These are phyloP conservation scores for Marasmarcha lunaedactyla DNA, from an alignment of 2,888 invertebrate genomes.

Conservation along the genomic window DNA sequence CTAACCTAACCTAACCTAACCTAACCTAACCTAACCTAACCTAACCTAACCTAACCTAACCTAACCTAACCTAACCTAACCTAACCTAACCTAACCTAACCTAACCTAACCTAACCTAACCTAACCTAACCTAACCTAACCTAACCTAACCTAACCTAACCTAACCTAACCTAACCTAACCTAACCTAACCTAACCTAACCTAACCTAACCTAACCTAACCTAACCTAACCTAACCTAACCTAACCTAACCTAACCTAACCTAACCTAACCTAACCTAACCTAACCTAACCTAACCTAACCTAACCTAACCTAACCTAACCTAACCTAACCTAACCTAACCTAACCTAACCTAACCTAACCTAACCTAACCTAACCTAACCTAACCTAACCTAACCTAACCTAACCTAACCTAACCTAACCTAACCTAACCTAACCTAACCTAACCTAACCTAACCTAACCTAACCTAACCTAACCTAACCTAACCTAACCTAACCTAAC, in stretches of 20 bases:
- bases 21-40: conserved; percentile 12
- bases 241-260: conserved; percentile 12
- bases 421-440: conserved; percentile 3
- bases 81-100: conserved; percentile 15
- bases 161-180: conserved; percentile 15
- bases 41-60: conserved; percentile 12
- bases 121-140: conserved; percentile 14
- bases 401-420: conserved; percentile 12
- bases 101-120: conserved; percentile 16
- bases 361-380: conserved; percentile 12
- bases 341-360: conserved; percentile 10
- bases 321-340: conserved; percentile 11
- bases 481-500: too few species aligned
- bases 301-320: conserved; percentile 10
- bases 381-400: conserved; percentile 12
- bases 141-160: conserved; percentile 14
- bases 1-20: conserved; percentile 10
- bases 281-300: conserved; percentile 13
- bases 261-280: conserved; percentile 11
- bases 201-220: conserved; percentile 16
- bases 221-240: conserved; percentile 15
- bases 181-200: conserved; percentile 16
- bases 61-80: conserved; percentile 13
- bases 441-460: too few species aligned
- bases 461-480: too few species aligned